Conservation (phyloP, 2,113 vertebrate species). For the Orycteropus afer region DNA sequence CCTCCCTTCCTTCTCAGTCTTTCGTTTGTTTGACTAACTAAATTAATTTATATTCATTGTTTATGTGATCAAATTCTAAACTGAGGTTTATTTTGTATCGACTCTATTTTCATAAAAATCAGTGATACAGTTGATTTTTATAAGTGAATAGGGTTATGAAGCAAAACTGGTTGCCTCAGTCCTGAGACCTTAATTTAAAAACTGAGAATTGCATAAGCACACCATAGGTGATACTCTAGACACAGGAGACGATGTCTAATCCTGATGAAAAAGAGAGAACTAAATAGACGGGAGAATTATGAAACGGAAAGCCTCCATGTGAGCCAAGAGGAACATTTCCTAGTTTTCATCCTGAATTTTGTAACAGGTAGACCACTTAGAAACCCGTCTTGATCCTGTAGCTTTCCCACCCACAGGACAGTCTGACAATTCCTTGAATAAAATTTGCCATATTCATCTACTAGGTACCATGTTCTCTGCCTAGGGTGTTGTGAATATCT, state of each 20-base stretch:
- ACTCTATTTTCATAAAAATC: background rate
- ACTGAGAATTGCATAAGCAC: background rate
- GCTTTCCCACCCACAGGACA: background rate
- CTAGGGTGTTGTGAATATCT: background rate
- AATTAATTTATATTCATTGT: background rate
- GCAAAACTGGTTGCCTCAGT: background rate
- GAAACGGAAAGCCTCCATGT: background rate
- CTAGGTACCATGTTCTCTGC: background rate
- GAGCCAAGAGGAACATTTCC: background rate
- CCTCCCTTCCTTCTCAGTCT: background rate
- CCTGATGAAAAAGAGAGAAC: background rate
- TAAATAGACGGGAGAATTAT: background rate
- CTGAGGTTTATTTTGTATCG: background rate
- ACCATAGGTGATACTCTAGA: background rate
- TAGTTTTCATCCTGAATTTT: background rate
- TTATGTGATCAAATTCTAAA: constrained; percentile 13
- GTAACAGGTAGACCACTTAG: background rate
- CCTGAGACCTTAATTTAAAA: background rate
- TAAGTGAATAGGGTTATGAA: background rate
- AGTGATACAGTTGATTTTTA: background rate
- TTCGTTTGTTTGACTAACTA: background rate
- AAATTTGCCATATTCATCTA: background rate
- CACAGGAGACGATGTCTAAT: background rate
- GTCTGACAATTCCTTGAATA: background rate
- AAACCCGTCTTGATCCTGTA: background rate